phyloP scores from a whole-genome alignment of 2,797 vertebrate genomes.

The Galago senegalensis region DNA sequence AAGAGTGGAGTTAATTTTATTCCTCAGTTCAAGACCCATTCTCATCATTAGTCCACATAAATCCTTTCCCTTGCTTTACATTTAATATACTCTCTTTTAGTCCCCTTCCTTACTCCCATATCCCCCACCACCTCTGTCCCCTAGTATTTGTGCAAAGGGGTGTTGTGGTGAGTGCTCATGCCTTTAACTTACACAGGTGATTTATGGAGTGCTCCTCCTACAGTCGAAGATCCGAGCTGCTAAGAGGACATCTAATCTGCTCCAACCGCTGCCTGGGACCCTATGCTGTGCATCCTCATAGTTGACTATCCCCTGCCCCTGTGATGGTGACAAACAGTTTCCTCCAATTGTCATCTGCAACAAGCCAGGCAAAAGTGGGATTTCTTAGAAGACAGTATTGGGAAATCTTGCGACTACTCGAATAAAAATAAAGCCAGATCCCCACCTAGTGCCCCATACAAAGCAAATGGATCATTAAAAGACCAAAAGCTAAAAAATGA shows the following conservation, averaged over 20 bases:
- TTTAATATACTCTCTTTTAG: not conserved
- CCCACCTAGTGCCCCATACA: not conserved
- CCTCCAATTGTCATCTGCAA: not conserved
- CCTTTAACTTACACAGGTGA: not conserved
- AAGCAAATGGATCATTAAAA: not conserved
- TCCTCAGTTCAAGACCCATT: not conserved
- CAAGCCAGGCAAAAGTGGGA: not conserved
- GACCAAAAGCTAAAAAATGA: not conserved
- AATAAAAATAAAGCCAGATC: not conserved
- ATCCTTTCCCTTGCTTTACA: not conserved
- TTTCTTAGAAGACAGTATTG: not conserved
- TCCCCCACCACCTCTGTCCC: not conserved
- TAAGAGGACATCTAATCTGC: not conserved
- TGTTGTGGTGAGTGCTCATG: rapidly evolving
- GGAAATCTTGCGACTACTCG: not conserved
- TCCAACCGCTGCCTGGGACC: not conserved
- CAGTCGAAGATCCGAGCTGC: not conserved
- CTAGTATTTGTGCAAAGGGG: not conserved
- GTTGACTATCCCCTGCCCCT: not conserved
- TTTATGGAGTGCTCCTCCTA: rapidly evolving
- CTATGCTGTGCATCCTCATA: not conserved
- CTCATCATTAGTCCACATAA: not conserved
- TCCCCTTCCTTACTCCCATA: not conserved
- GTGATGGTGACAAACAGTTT: not conserved
- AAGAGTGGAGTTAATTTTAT: not conserved